These are phyloP conservation scores for Tiliqua scincoides DNA, from an alignment of 2,113 vertebrate species.

Conservation along the genomic window DNA sequence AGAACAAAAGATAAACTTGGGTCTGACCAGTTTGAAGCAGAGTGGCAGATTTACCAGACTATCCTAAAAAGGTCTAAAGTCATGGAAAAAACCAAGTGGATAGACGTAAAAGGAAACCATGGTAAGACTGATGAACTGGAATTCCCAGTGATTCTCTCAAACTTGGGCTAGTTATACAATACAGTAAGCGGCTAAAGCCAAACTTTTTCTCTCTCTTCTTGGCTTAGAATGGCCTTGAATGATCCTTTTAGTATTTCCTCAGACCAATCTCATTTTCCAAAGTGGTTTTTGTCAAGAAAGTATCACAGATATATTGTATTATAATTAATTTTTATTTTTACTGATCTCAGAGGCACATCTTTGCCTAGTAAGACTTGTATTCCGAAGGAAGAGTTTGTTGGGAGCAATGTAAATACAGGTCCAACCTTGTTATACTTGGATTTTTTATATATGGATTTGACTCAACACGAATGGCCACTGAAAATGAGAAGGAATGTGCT, in stretches of 20 bases:
- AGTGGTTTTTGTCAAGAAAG: background rate
- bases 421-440: too few species aligned
- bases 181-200: background rate
- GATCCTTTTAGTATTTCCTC: background rate
- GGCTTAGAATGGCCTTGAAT: background rate
- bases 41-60: conserved; percentile 94
- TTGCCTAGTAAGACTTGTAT: background rate
- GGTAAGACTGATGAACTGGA: conserved; percentile 75
- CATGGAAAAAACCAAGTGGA: conserved; percentile 93
- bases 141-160: background rate
- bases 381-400: background rate
- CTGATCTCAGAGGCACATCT: background rate
- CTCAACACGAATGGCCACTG: too few species aligned
- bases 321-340: background rate
- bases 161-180: background rate
- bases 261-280: background rate
- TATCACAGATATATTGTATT: background rate
- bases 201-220: background rate
- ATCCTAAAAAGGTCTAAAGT: conserved; percentile 90
- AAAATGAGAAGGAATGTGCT: too few species aligned
- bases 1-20: conserved; percentile 91
- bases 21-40: conserved; percentile 90
- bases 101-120: conserved; percentile 96
- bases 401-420: too few species aligned
- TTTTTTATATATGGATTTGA: too few species aligned